phyloP scores from a whole-genome alignment of 2,888 invertebrate species.

The Epinotia bilunana region DNA sequence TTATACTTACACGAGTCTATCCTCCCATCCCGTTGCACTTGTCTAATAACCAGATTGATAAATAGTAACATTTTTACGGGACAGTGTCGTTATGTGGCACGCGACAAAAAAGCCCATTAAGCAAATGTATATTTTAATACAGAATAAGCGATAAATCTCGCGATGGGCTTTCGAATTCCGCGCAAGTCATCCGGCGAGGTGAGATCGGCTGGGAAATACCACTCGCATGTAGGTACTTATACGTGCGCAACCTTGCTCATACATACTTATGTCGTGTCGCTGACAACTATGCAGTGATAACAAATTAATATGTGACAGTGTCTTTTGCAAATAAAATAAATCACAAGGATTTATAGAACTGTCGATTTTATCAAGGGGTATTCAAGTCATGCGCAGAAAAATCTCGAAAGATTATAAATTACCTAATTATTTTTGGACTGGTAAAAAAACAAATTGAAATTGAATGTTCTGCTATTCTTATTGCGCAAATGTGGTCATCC shows the following conservation, averaged over 20 bases:
- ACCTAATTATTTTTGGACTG: constrained; percentile 18
- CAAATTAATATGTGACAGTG: constrained; percentile 56
- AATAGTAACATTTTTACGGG: constrained; percentile 71
- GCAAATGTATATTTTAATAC: constrained; percentile 83
- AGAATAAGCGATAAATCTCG: constrained; percentile 84
- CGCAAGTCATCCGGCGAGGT: constrained; percentile 81
- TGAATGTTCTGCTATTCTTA: background rate
- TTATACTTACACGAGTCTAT: background rate
- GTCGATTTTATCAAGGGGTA: constrained; percentile 36
- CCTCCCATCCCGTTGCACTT: constrained; percentile 23
- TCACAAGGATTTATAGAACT: constrained; percentile 41
- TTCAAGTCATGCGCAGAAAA: constrained; percentile 38
- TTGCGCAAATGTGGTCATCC: background rate
- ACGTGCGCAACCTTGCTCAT: constrained; percentile 64
- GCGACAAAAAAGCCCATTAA: constrained; percentile 82
- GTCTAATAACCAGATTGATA: constrained; percentile 61
- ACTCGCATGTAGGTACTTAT: constrained; percentile 67
- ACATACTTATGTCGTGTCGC: constrained; percentile 68
- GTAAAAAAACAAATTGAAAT: constrained; percentile 1
- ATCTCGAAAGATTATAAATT: constrained; percentile 22
- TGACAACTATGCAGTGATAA: constrained; percentile 61
- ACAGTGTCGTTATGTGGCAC: constrained; percentile 71
- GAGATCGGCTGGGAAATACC: constrained; percentile 84
- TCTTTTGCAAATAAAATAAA: constrained; percentile 49
- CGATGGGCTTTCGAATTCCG: constrained; percentile 84